Conservation (phyloP, 2,888 invertebrate species). For the Imbricaverruca yamaguchii region DNA sequence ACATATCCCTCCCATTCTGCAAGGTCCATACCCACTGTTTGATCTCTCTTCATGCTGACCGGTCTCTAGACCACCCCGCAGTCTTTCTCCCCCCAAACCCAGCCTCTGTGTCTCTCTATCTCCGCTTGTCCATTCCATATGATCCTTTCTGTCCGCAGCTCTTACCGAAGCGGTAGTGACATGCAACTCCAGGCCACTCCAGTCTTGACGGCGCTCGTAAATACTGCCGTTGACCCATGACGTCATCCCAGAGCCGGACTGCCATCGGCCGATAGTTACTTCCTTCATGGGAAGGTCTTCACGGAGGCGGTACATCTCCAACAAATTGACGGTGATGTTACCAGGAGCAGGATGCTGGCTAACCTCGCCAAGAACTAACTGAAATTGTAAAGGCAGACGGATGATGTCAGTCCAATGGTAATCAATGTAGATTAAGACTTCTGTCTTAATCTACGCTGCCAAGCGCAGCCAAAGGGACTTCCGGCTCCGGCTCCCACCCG, state of each 20-base stretch:
- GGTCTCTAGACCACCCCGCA: no score
- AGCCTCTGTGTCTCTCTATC: no score
- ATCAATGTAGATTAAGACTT: no score
- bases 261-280: not conserved
- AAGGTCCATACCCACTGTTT: no score
- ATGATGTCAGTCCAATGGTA: no score
- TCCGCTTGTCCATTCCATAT: no score
- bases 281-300: not conserved
- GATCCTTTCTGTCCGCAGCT: not conserved
- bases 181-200: constrained; percentile 7
- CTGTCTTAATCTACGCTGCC: no score
- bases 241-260: not conserved
- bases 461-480: no score
- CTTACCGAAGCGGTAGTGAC: not conserved
- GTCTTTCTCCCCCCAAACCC: no score
- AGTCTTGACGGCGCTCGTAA: not conserved
- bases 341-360: not conserved
- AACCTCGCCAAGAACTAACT: not conserved
- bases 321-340: not conserved
- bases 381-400: not conserved
- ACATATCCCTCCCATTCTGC: no score
- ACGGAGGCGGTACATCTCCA: not conserved
- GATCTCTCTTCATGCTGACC: no score
- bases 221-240: constrained; percentile 2
- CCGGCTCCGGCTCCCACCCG: no score